These are phyloP conservation scores for Diadophis punctatus DNA, from an alignment of 2,113 vertebrate species.

Conservation along the genomic window DNA sequence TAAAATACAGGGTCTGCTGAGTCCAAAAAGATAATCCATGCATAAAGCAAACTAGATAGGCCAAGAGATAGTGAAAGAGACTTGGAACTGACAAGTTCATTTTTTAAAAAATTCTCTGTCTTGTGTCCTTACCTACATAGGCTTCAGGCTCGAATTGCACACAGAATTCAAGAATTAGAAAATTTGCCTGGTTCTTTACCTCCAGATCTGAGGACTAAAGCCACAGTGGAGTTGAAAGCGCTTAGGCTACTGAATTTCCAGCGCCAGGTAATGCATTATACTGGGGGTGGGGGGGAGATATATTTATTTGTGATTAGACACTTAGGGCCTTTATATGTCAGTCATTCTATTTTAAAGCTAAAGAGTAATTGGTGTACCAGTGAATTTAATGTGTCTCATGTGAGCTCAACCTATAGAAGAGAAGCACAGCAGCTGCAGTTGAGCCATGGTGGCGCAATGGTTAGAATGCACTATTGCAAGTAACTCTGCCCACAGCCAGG, in stretches of 20 bases:
- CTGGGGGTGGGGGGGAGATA: neutral
- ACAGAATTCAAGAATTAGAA: constrained; percentile 96
- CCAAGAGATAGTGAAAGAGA: neutral
- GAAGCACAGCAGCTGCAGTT: neutral
- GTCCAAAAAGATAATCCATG: neutral
- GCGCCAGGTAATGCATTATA: constrained; percentile 83
- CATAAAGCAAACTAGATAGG: neutral
- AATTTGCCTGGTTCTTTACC: constrained; percentile 94
- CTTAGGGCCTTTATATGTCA: neutral
- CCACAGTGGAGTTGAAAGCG: constrained; percentile 95
- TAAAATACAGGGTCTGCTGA: neutral
- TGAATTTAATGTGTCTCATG: neutral
- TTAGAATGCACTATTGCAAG: neutral
- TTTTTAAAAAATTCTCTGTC: neutral
- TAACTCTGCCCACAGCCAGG: neutral
- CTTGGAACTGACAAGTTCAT: neutral
- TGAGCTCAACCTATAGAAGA: neutral
- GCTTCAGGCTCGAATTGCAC: constrained; percentile 94
- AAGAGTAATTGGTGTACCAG: neutral
- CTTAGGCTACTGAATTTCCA: constrained; percentile 96
- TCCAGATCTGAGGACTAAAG: constrained; percentile 93
- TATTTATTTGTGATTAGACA: neutral
- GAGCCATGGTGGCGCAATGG: neutral
- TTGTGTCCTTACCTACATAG: constrained; percentile 59
- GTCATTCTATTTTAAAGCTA: neutral